Base-by-base conservation (phyloP, 1,140 invertebrate genomes). In the Gryon sp. region DNA sequence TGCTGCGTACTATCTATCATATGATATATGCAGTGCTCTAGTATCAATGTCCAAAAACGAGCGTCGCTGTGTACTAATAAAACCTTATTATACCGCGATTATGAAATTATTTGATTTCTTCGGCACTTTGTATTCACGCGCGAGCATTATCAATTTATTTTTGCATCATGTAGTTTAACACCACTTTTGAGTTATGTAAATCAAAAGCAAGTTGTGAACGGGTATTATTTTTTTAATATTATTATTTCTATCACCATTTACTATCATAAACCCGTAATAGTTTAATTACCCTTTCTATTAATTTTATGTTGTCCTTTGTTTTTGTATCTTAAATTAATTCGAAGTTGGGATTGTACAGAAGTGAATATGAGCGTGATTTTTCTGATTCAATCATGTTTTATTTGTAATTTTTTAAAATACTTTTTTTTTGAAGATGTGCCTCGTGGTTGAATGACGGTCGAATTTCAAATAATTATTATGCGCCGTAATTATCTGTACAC, bases 341-440 rank as follows among this genome's bases (percentile, higher is more conserved):
- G 11, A 34, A n/a, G 5, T 12, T 12, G 2, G 3, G 11, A 4
- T 11, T 70, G 66, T 55, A 53, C 48, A 70, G 55, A 16, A 30
- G 57, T 38, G 55, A 45, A 50, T 45, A 62, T 22, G 7, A 41
- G 26, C 55, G 46, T 50, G 24, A 12, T 26, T 15, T 19, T 28
- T 30, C 40, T 2, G n/a, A n/a, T n/a, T n/a, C n/a, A n/a, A n/a
- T n/a, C n/a, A n/a, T n/a, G n/a, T n/a, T n/a, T n/a, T n/a, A n/a
- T n/a, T n/a, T n/a, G n/a, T n/a, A n/a, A 43, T 26, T 55, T 57
- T 57, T 22, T 18, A 45, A 19, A 48, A 11, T n/a, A 8, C 50
- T 50, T 59, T 60, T 24, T 24, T 43, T 50, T 60, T 24, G 38
- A 66, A 45, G 46, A 72, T 72, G 65, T 77, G 74, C 66, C 74